Percentiles rank a stretch among this genome's conserved stretches.
These are phyloP conservation scores for Argyrosomus japonicus DNA, from an alignment of 2,113 vertebrate genomes.

Conservation along the genomic window DNA sequence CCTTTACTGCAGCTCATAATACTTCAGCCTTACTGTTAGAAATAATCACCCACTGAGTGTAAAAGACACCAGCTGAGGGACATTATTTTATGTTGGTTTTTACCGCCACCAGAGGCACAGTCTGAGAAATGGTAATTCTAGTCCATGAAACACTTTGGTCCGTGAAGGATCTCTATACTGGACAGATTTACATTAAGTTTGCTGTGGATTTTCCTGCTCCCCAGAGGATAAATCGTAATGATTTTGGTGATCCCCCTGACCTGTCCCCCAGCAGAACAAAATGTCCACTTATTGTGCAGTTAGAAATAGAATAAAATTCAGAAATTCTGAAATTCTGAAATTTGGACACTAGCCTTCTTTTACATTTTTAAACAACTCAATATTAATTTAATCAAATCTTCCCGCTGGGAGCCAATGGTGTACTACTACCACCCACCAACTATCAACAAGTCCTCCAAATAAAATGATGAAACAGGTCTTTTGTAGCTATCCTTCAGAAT, in stretches of 20 bases:
- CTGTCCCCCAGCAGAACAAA: neutral
- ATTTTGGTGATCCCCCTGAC: neutral
- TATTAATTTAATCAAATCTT: neutral
- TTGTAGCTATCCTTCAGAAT: neutral
- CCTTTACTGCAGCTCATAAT: slow-evolving; percentile 11
- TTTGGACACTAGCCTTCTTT: too few relatives aligned
- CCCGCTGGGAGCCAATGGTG: neutral
- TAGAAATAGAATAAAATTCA: neutral
- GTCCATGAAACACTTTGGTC: neutral
- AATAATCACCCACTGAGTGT: slow-evolving; percentile 6
- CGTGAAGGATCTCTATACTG: neutral
- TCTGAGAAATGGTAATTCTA: neutral
- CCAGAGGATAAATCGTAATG: neutral
- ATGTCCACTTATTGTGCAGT: neutral
- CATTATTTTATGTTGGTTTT: neutral
- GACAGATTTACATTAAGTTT: neutral
- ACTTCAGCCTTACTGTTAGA: neutral
- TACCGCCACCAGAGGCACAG: neutral
- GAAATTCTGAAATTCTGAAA: too few relatives aligned
- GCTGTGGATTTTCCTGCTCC: neutral
- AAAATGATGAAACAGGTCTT: neutral
- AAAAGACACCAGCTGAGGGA: neutral
- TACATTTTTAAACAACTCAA: neutral
- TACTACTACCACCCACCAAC: neutral
- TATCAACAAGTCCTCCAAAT: neutral